Base-by-base conservation (phyloP, 2,113 vertebrate species). In the Motacilla tschutschensis region DNA sequence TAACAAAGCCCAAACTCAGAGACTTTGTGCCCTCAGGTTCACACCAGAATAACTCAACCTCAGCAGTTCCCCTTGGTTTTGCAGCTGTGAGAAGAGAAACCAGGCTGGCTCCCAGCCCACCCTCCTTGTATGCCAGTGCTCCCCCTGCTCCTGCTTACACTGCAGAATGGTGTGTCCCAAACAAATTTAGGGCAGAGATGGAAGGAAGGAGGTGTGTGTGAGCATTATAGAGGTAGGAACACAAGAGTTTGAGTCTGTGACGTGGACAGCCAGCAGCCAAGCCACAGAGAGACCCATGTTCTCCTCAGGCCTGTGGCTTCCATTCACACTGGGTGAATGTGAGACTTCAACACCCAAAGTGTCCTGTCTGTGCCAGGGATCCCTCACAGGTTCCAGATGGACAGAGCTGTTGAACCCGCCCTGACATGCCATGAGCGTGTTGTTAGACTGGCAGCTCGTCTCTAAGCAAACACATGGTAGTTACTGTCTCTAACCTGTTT, bases 401-500 rank as follows among this genome's bases (percentile, higher is more conserved):
- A 69, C 72, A 87, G 50, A 1, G 22, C 4, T 43, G 38, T 12
- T 8, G 29, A 95, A 94, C 94, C 93, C 2, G 1, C 92, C 84
- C 93, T 93, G 89, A 85, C 82, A 2, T 38, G 87, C 76, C 43
- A 0, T 36, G 60, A 94, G 92, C 84, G 7, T 46, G 85, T 82
- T 87, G 79, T 94, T 84, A 93, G 82, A 83, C 79, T 89, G 90
- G 84, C 89, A 94, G 91, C 89, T 93, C 7, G 1, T 87, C 82
- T 93, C 92, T 94, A 94, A 90, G 93, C 92, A 93, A 93, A 95
- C 82, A 87, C 69, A 94, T 0, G 28, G 84, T 47, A 94, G 84
- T 77, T 54, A 44, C 94, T 93, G 89, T 90, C 92, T 94, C 94
- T 95, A 95, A 95, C 93, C 94, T 95, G 94, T 91, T 93, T 95